Evolutionary conservation across 2,888 invertebrate species (phyloP), one percentile per base, ranked within the genome.

Genomic region (Sesia bembeciformis): DNA sequence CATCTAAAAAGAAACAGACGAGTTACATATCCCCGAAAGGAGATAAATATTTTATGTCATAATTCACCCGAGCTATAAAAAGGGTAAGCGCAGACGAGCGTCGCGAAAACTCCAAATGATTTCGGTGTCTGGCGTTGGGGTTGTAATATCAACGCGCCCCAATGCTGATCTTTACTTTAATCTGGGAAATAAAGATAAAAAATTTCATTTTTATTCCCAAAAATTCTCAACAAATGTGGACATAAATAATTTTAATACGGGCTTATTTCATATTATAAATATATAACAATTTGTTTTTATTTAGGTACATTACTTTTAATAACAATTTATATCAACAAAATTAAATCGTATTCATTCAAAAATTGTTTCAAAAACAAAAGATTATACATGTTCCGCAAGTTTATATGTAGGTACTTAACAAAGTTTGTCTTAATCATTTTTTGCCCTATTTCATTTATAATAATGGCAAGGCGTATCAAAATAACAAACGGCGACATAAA

Each of bases 11-110:
- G 76, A 69, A 78, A 72, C 71, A 76, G 76, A 76, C 73, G 72
- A 76, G 76, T 81, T 78, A 80, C 78, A 81, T 71, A 83, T 78
- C 72, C 77, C 77, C 69, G 67, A 77, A 80, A 77, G 75, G 74
- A 78, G 78, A 82, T 83, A 82, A 83, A 84, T 83, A 84, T 84
- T 84, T 84, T 82, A 84, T 83, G 76, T 77, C 81, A 81, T 83
- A 84, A 84, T 84, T 84, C 81, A 82, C 76, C 78, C 65, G 66
- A 62, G 76, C 81, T 72, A 81, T 81, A 84, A 82, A 84, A 83
- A 82, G 78, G 79, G 79, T 76, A 79, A 72, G 71, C 72, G 72
- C 67, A 76, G 72, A 76, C 75, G 68, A 67, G 66, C 68, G 72
- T 67, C 68, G 72, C 65, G 72, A 68, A 46, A 46, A 46, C 46